Conservation (phyloP, 2,888 invertebrate genomes). For the Chelonus formosanus region DNA sequence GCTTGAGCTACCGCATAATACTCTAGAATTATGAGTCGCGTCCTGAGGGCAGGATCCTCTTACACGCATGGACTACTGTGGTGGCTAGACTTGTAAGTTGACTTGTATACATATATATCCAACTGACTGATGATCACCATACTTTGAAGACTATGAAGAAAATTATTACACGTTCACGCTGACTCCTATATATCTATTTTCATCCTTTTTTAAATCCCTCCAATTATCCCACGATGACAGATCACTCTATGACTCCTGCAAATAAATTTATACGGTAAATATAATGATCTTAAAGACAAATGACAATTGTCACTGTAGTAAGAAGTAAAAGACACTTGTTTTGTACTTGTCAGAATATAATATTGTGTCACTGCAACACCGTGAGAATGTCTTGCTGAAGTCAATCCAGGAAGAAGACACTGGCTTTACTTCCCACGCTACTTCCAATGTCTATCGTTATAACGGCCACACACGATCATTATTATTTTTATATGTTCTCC, state of each 20-base stretch:
- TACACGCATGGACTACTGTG: conserved; percentile 43
- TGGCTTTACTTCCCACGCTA: conserved; percentile 34
- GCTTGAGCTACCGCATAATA: conserved; percentile 49
- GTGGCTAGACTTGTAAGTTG: conserved; percentile 7
- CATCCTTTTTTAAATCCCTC: not conserved
- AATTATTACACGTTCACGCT: conserved; percentile 20
- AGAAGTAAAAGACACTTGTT: conserved; percentile 3
- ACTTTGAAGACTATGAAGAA: conserved; percentile 9
- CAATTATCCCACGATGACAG: conserved; percentile 12
- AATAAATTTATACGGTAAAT: conserved; percentile 1
- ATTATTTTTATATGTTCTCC: conserved; percentile 15
- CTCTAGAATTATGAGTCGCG: conserved; percentile 54
- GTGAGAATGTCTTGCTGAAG: conserved; percentile 28
- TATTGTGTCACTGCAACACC: conserved; percentile 25
- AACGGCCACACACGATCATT: conserved; percentile 30
- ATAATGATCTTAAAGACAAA: not conserved
- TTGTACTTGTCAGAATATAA: not conserved
- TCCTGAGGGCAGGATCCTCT: conserved; percentile 50
- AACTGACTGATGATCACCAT: not conserved
- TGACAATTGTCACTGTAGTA: conserved; percentile 21
- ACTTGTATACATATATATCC: conserved; percentile 4
- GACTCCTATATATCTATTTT: not conserved
- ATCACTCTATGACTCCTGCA: not conserved
- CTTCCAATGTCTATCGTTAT: conserved; percentile 21
- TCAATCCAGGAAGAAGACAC: conserved; percentile 30